Evolutionary conservation across 1,140 invertebrate genomes (phyloP).

Genomic region (Drosophila nannoptera): DNA sequence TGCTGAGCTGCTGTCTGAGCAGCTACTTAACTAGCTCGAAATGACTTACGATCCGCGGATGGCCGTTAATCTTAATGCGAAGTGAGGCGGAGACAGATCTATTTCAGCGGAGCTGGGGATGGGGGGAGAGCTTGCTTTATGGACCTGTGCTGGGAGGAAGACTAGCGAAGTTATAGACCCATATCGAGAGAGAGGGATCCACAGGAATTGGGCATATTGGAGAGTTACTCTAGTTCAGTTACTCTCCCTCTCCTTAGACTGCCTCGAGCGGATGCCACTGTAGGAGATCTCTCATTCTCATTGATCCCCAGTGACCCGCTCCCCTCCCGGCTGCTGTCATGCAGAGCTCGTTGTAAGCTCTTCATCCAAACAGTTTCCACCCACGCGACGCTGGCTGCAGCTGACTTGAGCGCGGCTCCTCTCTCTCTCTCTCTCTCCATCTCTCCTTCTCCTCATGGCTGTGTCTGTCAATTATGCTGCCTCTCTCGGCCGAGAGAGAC

Average conservation of each 20-base stretch:
- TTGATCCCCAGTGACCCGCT: slow-evolving; percentile 3
- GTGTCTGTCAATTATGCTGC: background rate
- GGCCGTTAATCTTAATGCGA: slow-evolving; percentile 15
- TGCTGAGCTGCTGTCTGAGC: background rate
- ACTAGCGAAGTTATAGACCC: too few species aligned
- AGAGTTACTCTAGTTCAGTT: too few species aligned
- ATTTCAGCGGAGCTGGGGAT: too few species aligned
- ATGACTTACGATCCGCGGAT: slow-evolving; percentile 20
- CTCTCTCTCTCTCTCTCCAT: background rate
- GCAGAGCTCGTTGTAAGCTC: background rate
- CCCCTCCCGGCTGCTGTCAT: slow-evolving; percentile 23
- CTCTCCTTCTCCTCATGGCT: background rate
- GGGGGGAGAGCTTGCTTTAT: too few species aligned
- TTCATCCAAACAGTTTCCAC: slow-evolving; percentile 5
- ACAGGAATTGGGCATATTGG: too few species aligned
- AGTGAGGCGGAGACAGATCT: slow-evolving; percentile 1
- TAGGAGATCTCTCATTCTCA: background rate
- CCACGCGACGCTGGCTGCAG: slow-evolving; percentile 14
- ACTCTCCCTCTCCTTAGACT: too few species aligned
- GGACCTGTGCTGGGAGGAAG: too few species aligned
- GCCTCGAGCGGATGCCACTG: too few species aligned
- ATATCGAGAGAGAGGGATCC: too few species aligned
- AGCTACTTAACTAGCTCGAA: slow-evolving; percentile 17
- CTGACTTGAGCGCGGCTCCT: background rate
- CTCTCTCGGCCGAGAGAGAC: too few species aligned